Conservation (phyloP, 1,140 invertebrate species). For the Cephus cinctus region DNA sequence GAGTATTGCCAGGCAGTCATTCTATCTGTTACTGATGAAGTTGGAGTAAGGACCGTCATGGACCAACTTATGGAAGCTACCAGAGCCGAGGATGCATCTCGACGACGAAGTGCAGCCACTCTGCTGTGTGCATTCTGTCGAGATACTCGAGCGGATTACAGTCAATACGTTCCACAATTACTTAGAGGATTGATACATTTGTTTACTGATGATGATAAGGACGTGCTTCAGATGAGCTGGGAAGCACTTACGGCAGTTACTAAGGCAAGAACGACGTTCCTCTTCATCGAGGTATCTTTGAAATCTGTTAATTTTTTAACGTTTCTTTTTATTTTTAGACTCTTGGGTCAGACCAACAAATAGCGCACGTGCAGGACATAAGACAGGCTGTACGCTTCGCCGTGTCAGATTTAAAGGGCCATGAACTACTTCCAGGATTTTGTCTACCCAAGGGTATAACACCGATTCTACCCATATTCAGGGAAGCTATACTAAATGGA, state of each 20-base stretch:
- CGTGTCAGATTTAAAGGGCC: conserved; percentile 79
- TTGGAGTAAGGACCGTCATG: conserved; percentile 84
- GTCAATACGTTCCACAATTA: conserved; percentile 84
- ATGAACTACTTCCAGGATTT: conserved; percentile 86
- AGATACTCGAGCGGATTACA: conserved; percentile 83
- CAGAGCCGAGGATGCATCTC: conserved; percentile 63
- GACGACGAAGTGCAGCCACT: conserved; percentile 78
- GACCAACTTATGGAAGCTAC: conserved; percentile 86
- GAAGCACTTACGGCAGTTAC: conserved; percentile 88
- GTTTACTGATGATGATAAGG: conserved; percentile 78
- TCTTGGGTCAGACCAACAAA: conserved; percentile 77
- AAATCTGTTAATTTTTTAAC: conserved; percentile 5
- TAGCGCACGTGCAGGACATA: conserved; percentile 83
- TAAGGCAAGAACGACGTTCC: conserved; percentile 59
- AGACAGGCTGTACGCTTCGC: conserved; percentile 89
- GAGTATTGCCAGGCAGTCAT: conserved; percentile 93
- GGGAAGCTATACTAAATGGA: conserved; percentile 94
- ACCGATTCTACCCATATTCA: conserved; percentile 90
- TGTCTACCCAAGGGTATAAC: conserved; percentile 93
- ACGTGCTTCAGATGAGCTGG: conserved; percentile 83
- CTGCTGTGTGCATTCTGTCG: conserved; percentile 87
- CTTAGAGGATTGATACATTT: conserved; percentile 84
- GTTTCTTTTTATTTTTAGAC: conserved; percentile 55
- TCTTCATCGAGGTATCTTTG: too few species aligned
- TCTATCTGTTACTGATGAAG: conserved; percentile 84